phyloP scores from a whole-genome alignment of 2,797 vertebrate genomes.

The Betta splendens region DNA sequence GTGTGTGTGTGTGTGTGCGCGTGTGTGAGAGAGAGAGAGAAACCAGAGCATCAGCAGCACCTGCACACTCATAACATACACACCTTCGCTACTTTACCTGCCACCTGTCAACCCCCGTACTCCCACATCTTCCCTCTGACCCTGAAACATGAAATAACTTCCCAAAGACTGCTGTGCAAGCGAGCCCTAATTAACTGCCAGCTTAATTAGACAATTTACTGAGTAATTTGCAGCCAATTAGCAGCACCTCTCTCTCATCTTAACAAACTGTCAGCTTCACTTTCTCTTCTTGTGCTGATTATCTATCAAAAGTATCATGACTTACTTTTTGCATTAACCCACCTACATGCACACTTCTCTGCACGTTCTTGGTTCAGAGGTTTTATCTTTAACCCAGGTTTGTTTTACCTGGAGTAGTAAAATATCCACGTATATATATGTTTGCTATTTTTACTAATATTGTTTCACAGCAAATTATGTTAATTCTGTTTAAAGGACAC shows the following conservation, averaged over 20 bases:
- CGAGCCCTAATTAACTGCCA: constrained; percentile 94
- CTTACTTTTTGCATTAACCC: neutral
- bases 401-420: neutral
- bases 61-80: neutral
- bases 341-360: neutral
- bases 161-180: constrained; percentile 92
- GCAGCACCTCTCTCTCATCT: constrained; percentile 79
- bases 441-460: no score
- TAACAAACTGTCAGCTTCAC: constrained; percentile 18
- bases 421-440: neutral
- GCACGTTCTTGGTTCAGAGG: neutral
- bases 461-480: no score
- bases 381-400: neutral
- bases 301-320: constrained; percentile 7
- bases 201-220: constrained; percentile 98
- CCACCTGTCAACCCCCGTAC: neutral
- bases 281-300: constrained; percentile 1
- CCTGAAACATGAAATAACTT: constrained; percentile 72
- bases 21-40: neutral
- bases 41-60: neutral
- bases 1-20: neutral
- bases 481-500: no score
- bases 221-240: constrained; percentile 98
- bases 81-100: neutral
- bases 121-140: constrained; percentile 22